Conservation (phyloP, 2,113 vertebrate genomes). For the Sylvietta virens region DNA sequence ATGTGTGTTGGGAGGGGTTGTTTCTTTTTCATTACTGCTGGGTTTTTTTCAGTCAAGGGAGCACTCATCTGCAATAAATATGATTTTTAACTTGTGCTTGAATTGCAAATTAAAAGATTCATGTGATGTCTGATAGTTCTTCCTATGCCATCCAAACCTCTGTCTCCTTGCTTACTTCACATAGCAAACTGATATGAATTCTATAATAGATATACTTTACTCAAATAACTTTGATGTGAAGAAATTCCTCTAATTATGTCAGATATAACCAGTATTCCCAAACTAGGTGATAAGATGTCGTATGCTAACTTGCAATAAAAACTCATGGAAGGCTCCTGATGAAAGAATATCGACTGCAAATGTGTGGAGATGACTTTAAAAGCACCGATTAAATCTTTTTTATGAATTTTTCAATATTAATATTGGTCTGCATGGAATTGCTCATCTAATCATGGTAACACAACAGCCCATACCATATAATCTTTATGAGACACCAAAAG, state of each 20-base stretch:
- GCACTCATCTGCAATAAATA: not conserved
- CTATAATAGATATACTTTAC: not conserved
- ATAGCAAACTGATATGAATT: not conserved
- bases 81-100: not conserved
- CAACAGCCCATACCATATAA: not conserved
- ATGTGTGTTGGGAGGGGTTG: fast-evolving
- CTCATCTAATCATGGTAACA: not conserved
- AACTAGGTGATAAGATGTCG: not conserved
- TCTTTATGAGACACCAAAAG: not conserved
- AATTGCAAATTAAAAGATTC: not conserved
- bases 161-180: not conserved
- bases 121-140: not conserved
- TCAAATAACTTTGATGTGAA: not conserved
- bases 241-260: not conserved
- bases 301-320: not conserved
- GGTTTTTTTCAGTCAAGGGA: not conserved
- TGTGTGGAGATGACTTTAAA: not conserved
- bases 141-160: not conserved
- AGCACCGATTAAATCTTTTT: not conserved
- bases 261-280: not conserved
- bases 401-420: not conserved
- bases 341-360: fast-evolving
- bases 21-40: not conserved
- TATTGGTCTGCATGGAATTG: not conserved
- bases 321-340: not conserved